Evolutionary conservation across 1,140 invertebrate genomes (phyloP).

Genomic region (Trichonephila clavata): DNA sequence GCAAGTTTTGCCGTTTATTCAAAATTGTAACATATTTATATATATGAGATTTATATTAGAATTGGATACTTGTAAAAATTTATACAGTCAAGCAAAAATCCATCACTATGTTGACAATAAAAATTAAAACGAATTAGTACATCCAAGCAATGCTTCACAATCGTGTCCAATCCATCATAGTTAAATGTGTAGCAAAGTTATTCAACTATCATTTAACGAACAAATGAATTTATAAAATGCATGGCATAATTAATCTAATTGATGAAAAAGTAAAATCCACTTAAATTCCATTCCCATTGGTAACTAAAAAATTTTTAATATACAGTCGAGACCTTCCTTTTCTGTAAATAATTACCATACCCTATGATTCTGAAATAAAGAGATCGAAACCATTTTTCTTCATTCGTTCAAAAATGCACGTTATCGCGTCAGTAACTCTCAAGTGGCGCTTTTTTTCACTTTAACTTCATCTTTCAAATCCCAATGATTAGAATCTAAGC

Average conservation of each 20-base stretch:
- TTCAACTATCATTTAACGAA: background rate
- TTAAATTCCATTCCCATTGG: background rate
- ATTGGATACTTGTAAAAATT: no score
- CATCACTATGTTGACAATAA: no score
- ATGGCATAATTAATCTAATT: background rate
- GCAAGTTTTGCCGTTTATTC: no score
- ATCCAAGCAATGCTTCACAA: no score
- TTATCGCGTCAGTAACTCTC: slow-evolving; percentile 35
- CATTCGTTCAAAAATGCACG: slow-evolving; percentile 37
- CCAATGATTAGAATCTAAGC: slow-evolving; percentile 18
- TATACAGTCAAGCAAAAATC: no score
- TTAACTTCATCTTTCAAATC: slow-evolving; percentile 1
- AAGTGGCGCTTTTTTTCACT: background rate
- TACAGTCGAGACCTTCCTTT: background rate
- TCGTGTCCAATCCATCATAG: no score
- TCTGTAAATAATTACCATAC: background rate
- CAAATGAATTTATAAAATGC: background rate
- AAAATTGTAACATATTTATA: no score
- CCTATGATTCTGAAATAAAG: background rate
- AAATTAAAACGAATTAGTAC: no score
- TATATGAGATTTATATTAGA: no score
- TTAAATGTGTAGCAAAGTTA: no score
- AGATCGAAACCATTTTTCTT: background rate
- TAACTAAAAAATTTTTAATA: background rate
- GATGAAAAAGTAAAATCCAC: background rate